A percentile compares a stretch with the other conserved stretches of the same genome.
phyloP scores from a whole-genome alignment of 2,797 vertebrate genomes.

The Falco biarmicus region DNA sequence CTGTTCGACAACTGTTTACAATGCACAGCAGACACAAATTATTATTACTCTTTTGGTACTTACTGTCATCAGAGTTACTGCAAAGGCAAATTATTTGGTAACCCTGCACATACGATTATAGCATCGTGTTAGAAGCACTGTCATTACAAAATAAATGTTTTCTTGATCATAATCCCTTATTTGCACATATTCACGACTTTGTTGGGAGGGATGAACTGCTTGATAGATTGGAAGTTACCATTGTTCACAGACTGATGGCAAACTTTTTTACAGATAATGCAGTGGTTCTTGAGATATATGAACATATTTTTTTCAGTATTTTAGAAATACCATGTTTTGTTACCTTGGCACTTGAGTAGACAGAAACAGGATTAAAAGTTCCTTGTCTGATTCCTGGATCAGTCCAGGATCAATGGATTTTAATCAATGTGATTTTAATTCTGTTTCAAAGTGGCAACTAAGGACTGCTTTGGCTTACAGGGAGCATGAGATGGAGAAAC shows the following conservation, averaged over 20 bases:
- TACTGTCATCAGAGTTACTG: constrained; percentile 16
- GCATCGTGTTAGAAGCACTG: constrained; percentile 16
- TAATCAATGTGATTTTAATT: background rate
- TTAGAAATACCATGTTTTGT: background rate
- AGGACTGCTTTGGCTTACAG: background rate
- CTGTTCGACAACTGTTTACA: constrained; percentile 60
- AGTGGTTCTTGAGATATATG: background rate
- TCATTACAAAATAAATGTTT: background rate
- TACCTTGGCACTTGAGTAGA: background rate
- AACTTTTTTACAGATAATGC: background rate
- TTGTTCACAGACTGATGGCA: background rate
- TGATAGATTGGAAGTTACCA: background rate
- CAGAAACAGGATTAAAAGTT: background rate
- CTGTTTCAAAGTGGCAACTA: background rate
- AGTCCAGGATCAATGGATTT: background rate
- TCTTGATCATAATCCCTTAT: constrained; percentile 19
- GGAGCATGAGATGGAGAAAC: background rate
- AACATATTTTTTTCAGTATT: background rate
- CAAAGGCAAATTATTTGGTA: constrained; percentile 38
- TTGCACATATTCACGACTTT: background rate
- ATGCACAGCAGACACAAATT: constrained; percentile 33
- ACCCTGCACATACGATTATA: constrained; percentile 14
- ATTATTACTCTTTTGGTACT: constrained; percentile 30
- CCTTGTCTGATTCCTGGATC: background rate
- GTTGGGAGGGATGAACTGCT: background rate